phyloP scores from a whole-genome alignment of 2,797 vertebrate genomes.

The Heliangelus exortis region DNA sequence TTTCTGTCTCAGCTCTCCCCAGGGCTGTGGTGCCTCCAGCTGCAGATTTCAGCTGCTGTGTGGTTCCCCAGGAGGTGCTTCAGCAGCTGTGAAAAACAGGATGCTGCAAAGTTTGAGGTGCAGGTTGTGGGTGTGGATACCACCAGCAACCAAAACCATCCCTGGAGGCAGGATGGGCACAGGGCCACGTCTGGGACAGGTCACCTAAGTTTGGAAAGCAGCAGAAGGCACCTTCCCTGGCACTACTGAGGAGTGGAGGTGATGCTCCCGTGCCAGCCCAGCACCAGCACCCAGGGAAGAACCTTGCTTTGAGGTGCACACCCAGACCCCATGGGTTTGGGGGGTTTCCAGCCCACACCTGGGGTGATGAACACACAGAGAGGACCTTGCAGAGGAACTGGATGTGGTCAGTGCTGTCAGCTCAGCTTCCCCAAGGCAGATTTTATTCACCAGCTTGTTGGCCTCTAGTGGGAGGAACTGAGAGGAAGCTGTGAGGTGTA shows the following conservation, averaged over 20 bases:
- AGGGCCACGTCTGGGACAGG: fast-evolving
- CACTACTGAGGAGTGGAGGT: fast-evolving
- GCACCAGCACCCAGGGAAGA: not conserved
- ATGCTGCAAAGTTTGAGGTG: not conserved
- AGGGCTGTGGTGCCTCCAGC: not conserved
- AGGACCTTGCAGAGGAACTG: not conserved
- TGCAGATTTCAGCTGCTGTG: fast-evolving
- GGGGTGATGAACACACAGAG: fast-evolving
- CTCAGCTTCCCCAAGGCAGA: fast-evolving
- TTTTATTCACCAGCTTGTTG: not conserved
- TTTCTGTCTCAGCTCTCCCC: not conserved
- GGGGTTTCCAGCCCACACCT: not conserved
- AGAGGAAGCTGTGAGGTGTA: not conserved
- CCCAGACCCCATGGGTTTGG: not conserved
- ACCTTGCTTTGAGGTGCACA: fast-evolving
- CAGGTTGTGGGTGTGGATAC: fast-evolving
- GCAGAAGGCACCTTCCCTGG: fast-evolving
- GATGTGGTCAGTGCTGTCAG: fast-evolving
- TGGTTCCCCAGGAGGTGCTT: not conserved
- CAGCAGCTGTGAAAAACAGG: not conserved
- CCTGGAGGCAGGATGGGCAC: fast-evolving
- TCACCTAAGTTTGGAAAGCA: not conserved
- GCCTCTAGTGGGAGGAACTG: not conserved
- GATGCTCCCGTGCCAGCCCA: fast-evolving
- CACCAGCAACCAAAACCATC: not conserved